phyloP scores from a whole-genome alignment of 2,113 vertebrate genomes.

The Oryzias curvinotus region DNA sequence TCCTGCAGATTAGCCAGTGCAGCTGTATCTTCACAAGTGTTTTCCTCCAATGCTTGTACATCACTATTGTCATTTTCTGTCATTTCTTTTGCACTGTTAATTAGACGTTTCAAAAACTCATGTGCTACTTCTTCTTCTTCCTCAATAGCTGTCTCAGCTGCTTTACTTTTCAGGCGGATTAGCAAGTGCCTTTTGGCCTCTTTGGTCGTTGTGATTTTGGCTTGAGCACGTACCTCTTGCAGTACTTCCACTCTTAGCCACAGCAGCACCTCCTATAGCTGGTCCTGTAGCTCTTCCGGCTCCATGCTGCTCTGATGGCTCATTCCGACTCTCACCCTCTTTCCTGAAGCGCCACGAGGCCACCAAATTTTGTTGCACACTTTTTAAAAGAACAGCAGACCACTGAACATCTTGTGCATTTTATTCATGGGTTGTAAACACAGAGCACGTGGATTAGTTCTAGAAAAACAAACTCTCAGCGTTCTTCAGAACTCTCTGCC shows the following conservation, averaged over 20 bases:
- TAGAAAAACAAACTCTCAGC: too few relatives aligned
- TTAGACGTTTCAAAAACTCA: background rate
- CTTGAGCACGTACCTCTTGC: background rate
- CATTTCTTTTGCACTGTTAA: background rate
- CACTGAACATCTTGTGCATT: too few relatives aligned
- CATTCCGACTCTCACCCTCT: background rate
- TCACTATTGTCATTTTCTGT: background rate
- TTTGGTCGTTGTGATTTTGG: constrained; percentile 4
- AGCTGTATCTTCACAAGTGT: background rate
- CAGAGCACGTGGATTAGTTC: too few relatives aligned
- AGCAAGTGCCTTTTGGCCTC: constrained; percentile 5
- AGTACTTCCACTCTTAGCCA: background rate
- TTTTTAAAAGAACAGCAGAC: background rate
- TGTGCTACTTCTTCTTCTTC: background rate
- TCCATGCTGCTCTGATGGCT: background rate
- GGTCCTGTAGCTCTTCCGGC: constrained; percentile 3
- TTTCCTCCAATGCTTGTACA: background rate
- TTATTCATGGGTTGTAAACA: too few relatives aligned
- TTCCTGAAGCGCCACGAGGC: constrained; percentile 3
- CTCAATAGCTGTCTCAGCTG: constrained; percentile 1
- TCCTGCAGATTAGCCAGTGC: too few relatives aligned
- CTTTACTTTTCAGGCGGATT: constrained; percentile 3
- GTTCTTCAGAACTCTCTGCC: too few relatives aligned
- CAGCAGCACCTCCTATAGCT: background rate
- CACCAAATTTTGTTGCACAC: constrained; percentile 26